Conservation (phyloP, 2,797 vertebrate species). For the Pantherophis alleghaniensis region DNA sequence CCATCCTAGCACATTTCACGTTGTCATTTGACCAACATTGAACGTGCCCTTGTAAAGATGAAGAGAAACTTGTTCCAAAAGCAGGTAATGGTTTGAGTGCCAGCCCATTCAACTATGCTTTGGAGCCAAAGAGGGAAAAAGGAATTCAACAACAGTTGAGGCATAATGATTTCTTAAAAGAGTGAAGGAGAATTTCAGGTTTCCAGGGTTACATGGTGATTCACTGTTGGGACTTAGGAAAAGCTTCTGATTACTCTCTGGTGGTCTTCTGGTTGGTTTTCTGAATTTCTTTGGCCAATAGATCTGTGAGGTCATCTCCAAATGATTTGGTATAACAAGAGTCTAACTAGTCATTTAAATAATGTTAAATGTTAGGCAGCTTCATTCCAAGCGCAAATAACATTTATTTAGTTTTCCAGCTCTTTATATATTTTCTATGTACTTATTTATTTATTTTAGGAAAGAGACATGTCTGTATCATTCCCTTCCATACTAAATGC, state of each 20-base stretch:
- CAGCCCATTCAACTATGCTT: not conserved
- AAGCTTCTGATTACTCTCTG: not conserved
- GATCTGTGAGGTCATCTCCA: not conserved
- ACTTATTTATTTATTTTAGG: not conserved
- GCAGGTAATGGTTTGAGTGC: not conserved
- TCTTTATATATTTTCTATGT: not conserved
- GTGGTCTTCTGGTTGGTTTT: not conserved
- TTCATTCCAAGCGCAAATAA: not conserved
- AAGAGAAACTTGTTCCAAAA: not conserved
- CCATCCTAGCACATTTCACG: not conserved
- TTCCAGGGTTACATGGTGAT: not conserved
- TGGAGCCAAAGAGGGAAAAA: not conserved
- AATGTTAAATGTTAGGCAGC: not conserved
- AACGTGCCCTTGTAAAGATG: not conserved
- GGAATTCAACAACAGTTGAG: not conserved
- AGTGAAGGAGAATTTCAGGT: not conserved
- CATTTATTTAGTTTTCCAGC: not conserved
- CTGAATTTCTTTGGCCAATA: not conserved
- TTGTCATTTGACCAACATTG: not conserved
- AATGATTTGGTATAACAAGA: not conserved
- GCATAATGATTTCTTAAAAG: not conserved
- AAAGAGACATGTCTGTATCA: constrained; percentile 5
- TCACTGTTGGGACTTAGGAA: not conserved
- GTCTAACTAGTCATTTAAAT: not conserved
- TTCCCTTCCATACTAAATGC: constrained; percentile 25